phyloP scores from a whole-genome alignment of 2,888 invertebrate genomes.

The Spicauda simplicius region DNA sequence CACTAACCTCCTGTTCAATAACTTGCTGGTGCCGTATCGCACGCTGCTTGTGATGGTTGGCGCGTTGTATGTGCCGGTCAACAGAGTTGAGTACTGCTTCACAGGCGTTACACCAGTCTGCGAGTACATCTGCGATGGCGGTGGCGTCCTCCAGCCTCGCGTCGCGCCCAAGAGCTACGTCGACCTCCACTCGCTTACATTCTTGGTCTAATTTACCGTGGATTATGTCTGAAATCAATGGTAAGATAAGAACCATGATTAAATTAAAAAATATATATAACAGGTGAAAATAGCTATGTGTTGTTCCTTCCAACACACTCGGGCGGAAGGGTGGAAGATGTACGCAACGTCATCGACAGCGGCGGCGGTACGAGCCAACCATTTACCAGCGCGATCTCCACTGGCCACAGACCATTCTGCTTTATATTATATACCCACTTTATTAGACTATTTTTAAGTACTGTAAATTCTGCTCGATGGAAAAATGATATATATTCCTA shows the following conservation, averaged over 20 bases:
- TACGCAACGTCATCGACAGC: too few species aligned
- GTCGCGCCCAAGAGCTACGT: slow-evolving; percentile 97
- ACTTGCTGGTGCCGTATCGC: slow-evolving; percentile 91
- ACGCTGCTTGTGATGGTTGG: slow-evolving; percentile 93
- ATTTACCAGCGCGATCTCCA: too few species aligned
- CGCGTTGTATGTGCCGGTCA: slow-evolving; percentile 94
- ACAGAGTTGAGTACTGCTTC: slow-evolving; percentile 95
- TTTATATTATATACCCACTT: too few species aligned
- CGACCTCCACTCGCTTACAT: slow-evolving; percentile 96
- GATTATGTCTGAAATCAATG: slow-evolving; percentile 89
- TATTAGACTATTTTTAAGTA: too few species aligned
- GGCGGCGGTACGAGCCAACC: too few species aligned
- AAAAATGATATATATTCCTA: too few species aligned
- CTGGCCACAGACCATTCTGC: too few species aligned
- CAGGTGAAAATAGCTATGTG: too few species aligned
- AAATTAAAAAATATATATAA: too few species aligned
- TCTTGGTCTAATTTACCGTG: slow-evolving; percentile 98
- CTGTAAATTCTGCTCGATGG: too few species aligned
- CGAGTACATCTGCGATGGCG: slow-evolving; percentile 91
- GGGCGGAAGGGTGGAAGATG: too few species aligned
- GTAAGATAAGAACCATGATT: neutral
- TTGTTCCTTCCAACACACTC: too few species aligned
- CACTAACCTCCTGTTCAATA: slow-evolving; percentile 92
- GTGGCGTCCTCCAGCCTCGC: slow-evolving; percentile 93
- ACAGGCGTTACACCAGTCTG: slow-evolving; percentile 95